Percentiles rank a stretch among this genome's conserved stretches.
Conservation (phyloP, 2,888 invertebrate genomes). For the Meteorus colon region DNA sequence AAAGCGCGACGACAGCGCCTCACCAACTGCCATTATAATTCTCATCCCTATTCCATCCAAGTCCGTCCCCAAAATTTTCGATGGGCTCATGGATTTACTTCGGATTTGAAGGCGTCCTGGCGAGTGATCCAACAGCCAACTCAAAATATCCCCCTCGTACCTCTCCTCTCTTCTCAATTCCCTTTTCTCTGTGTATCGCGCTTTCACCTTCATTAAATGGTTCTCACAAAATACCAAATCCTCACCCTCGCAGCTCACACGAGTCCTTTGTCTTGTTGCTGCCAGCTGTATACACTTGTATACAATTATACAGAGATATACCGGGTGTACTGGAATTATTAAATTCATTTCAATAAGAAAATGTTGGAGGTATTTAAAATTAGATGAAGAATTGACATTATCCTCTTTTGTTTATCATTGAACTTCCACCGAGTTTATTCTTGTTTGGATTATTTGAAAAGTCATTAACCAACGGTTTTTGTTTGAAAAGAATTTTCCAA, state of each 20-base stretch:
- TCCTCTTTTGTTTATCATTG: too few species aligned
- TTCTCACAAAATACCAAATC: constrained; percentile 28
- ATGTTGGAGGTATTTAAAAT: too few species aligned
- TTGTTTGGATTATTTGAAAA: too few species aligned
- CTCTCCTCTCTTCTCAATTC: background rate
- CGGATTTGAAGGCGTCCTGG: constrained; percentile 5
- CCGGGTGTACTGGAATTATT: too few species aligned
- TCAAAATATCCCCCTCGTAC: constrained; percentile 2
- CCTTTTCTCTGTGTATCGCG: background rate
- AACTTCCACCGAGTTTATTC: too few species aligned
- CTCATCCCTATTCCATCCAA: background rate
- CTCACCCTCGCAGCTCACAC: constrained; percentile 17
- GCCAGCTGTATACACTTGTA: constrained; percentile 19
- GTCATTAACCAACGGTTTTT: too few species aligned
- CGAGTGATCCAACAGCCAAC: constrained; percentile 6
- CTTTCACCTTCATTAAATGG: constrained; percentile 32
- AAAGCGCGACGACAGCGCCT: background rate
- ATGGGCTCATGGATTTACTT: background rate
- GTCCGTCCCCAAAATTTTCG: background rate
- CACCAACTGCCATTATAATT: background rate
- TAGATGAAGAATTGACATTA: too few species aligned
- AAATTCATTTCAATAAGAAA: too few species aligned
- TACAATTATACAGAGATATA: too few species aligned
- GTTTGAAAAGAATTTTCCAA: too few species aligned
- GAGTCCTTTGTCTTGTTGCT: constrained; percentile 31